Evolutionary conservation across 2,113 vertebrate species (phyloP).

Genomic region (Plotosus lineatus): DNA sequence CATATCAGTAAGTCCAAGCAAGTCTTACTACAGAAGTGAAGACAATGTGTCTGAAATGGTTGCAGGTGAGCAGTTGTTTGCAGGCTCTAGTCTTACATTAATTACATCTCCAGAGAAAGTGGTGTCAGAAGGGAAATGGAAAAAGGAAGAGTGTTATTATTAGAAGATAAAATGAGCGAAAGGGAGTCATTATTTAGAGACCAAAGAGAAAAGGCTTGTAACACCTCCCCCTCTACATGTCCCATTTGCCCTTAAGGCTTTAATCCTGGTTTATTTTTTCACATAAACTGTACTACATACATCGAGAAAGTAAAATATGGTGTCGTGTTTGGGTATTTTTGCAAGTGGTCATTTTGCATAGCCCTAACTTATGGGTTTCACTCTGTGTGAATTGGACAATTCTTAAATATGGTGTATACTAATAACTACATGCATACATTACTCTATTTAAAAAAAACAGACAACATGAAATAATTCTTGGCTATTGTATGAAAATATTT

Average conservation of each 20-base stretch:
- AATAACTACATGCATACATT: slow-evolving; percentile 48
- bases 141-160: slow-evolving; percentile 30
- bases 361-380: slow-evolving; percentile 53
- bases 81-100: slow-evolving; percentile 8
- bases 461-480: background rate
- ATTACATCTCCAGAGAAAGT: slow-evolving; percentile 34
- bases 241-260: slow-evolving; percentile 37
- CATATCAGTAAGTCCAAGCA: slow-evolving; percentile 26
- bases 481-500: background rate
- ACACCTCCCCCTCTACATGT: slow-evolving; percentile 11
- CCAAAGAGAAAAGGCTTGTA: slow-evolving; percentile 19
- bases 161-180: background rate
- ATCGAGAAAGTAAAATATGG: slow-evolving; percentile 47
- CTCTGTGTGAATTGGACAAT: slow-evolving; percentile 38
- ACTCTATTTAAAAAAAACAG: slow-evolving; percentile 7
- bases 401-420: slow-evolving; percentile 58
- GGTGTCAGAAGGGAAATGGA: slow-evolving; percentile 3
- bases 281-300: slow-evolving; percentile 54
- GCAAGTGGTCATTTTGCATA: slow-evolving; percentile 48
- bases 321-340: slow-evolving; percentile 49
- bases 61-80: slow-evolving; percentile 32
- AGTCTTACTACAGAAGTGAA: slow-evolving; percentile 3
- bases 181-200: slow-evolving; percentile 15
- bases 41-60: slow-evolving; percentile 7
- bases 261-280: slow-evolving; percentile 49